phyloP scores from a whole-genome alignment of 2,888 invertebrate species.

The Parnassius smintheus region DNA sequence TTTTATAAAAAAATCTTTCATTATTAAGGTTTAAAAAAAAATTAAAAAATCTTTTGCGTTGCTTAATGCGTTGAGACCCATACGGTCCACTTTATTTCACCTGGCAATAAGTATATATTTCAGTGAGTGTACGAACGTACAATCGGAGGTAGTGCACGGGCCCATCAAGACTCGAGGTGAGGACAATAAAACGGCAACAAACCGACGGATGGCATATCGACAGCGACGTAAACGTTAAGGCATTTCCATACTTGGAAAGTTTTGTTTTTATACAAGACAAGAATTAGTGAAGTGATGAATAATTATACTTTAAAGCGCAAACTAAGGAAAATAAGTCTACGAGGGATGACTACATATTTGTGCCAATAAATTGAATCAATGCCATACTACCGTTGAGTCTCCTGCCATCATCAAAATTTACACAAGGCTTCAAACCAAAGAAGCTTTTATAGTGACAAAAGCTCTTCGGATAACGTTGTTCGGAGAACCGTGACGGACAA shows the following conservation, averaged over 20 bases:
- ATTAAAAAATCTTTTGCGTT: background rate
- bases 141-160: constrained; percentile 50
- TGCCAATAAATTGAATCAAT: no score
- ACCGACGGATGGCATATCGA: constrained; percentile 46
- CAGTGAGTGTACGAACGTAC: constrained; percentile 25
- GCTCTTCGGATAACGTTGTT: no score
- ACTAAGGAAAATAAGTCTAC: no score
- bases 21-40: background rate
- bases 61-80: background rate
- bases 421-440: no score
- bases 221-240: constrained; percentile 43
- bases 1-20: background rate
- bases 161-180: constrained; percentile 52
- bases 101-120: background rate
- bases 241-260: constrained; percentile 29
- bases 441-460: no score
- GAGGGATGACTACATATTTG: no score
- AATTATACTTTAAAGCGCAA: no score
- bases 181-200: constrained; percentile 51
- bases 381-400: no score
- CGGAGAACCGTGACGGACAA: no score
- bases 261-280: no score
- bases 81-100: background rate
- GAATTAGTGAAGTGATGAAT: no score
- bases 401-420: no score